Evolutionary conservation across 2,113 vertebrate genomes (phyloP).

Genomic region (Petrocephalus zakoni): DNA sequence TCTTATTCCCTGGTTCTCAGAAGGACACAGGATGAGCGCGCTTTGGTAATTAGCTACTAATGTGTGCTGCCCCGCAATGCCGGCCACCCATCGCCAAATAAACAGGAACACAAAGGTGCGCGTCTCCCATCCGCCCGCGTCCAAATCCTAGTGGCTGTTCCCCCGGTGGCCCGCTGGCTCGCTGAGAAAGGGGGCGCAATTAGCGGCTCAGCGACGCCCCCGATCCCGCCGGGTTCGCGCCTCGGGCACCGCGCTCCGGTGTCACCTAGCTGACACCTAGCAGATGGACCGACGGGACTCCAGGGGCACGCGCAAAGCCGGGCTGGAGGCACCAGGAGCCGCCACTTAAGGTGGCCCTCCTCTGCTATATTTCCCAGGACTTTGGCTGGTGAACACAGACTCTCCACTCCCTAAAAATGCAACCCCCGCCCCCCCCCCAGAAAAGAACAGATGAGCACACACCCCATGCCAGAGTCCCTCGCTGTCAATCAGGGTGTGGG

Average conservation of each 20-base stretch:
- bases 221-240: not conserved
- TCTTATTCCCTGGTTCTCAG: not conserved
- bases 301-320: not conserved
- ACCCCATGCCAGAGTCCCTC: not conserved
- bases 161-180: not conserved
- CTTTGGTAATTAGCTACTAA: not conserved
- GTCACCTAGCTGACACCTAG: constrained; percentile 1
- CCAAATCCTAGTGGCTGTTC: not conserved
- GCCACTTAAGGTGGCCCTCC: not conserved
- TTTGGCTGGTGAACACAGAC: not conserved
- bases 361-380: not conserved
- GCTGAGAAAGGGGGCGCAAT: not conserved
- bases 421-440: not conserved
- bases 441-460: not conserved
- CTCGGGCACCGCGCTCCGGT: not conserved
- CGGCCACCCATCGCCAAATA: not conserved
- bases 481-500: not conserved
- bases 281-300: not conserved
- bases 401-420: not conserved
- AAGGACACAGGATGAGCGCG: not conserved
- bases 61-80: not conserved
- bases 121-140: not conserved
- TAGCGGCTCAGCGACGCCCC: not conserved
- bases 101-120: not conserved
- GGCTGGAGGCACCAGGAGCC: not conserved